A percentile compares a stretch with the other conserved stretches of the same genome.
Evolutionary conservation across 2,797 vertebrate genomes (phyloP).

Genomic region (Ataeniobius toweri): DNA sequence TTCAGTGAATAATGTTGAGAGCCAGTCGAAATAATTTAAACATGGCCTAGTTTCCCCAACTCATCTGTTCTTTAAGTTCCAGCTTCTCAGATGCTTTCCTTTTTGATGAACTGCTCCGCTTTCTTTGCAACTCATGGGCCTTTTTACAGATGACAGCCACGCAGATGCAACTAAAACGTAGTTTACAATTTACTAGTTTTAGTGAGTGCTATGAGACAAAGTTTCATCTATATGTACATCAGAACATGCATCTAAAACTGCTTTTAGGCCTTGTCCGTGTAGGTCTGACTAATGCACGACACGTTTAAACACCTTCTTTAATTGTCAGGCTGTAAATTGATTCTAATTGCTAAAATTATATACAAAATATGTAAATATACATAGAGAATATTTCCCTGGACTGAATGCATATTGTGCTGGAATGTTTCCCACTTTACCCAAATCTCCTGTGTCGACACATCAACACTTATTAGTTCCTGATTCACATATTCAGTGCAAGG

Average conservation of each 20-base stretch:
- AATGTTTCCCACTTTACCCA: constrained; percentile 8
- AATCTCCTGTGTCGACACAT: constrained; percentile 6
- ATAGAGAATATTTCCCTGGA: constrained; percentile 19
- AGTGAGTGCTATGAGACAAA: constrained; percentile 40
- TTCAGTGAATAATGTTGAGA: neutral
- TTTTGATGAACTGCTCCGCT: neutral
- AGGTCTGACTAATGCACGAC: constrained; percentile 11
- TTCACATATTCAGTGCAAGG: neutral
- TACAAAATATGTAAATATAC: constrained; percentile 69
- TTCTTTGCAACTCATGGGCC: neutral
- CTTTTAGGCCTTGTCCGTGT: neutral
- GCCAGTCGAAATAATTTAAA: constrained; percentile 9
- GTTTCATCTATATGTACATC: constrained; percentile 41
- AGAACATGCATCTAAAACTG: neutral
- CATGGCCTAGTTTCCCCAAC: neutral
- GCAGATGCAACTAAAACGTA: neutral
- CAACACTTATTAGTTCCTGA: constrained; percentile 14
- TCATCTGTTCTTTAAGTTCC: neutral
- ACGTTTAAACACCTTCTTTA: neutral
- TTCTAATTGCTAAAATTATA: constrained; percentile 33
- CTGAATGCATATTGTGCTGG: constrained; percentile 15
- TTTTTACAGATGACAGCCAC: neutral
- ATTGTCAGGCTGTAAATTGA: constrained; percentile 23
- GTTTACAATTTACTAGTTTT: constrained; percentile 28
- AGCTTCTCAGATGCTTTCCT: neutral